Percentiles rank a stretch among this genome's conserved stretches.
phyloP scores from a whole-genome alignment of 2,888 invertebrate species.

The Imbricaverruca yamaguchii region DNA sequence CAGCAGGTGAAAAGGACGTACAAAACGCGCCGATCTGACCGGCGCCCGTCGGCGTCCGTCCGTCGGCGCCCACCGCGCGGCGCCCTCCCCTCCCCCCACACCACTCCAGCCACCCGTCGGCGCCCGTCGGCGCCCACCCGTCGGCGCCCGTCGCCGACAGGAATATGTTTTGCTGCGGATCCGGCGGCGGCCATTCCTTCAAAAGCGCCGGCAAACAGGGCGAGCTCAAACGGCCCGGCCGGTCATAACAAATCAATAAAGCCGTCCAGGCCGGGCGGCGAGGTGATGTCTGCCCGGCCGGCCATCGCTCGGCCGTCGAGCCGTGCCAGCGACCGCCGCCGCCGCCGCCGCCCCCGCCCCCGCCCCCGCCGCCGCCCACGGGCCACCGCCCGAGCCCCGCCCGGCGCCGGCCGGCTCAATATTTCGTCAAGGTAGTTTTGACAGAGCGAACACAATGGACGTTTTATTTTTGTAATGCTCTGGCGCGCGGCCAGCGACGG shows the following conservation, averaged over 20 bases:
- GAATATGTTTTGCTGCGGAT: neutral
- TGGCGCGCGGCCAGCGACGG: neutral
- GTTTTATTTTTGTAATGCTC: constrained; percentile 3
- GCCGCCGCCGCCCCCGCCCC: neutral
- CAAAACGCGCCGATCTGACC: neutral
- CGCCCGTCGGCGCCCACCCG: no score
- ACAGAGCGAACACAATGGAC: constrained; percentile 14
- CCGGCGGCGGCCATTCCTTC: constrained; percentile 18
- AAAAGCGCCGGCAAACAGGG: constrained; percentile 5
- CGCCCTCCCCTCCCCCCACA: neutral
- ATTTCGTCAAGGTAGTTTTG: constrained; percentile 21
- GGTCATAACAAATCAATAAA: constrained; percentile 21
- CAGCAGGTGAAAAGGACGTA: neutral
- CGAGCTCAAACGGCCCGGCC: constrained; percentile 11
- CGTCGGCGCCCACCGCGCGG: neutral
- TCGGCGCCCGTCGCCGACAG: neutral
- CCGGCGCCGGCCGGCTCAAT: neutral
- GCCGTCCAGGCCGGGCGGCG: neutral
- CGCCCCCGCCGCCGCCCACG: no score
- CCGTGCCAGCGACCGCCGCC: no score
- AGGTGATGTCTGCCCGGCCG: neutral
- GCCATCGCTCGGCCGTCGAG: neutral
- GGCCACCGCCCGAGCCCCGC: neutral
- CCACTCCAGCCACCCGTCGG: no score
- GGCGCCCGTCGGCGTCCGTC: neutral